A percentile compares a stretch with the other conserved stretches of the same genome.
Evolutionary conservation across 92 coral and sea anemone genomes (phyloP).

Genomic region (Phymanthus crucifer): DNA sequence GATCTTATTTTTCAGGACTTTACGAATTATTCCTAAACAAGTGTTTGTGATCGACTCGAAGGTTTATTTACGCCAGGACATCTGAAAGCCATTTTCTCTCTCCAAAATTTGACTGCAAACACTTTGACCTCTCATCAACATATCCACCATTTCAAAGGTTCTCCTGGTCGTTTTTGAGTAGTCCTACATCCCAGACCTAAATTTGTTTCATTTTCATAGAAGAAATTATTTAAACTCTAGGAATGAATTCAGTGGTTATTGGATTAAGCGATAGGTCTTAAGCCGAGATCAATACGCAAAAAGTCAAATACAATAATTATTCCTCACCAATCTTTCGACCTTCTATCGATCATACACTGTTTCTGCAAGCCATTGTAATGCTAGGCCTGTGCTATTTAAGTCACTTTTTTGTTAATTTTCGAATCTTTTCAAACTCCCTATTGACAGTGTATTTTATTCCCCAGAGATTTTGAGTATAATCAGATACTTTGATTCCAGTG

Average conservation of each 20-base stretch:
- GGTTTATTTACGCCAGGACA: slow-evolving; percentile 38
- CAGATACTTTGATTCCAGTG: background rate
- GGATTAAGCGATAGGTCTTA: slow-evolving; percentile 73
- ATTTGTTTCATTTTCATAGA: background rate
- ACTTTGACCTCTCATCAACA: slow-evolving; percentile 35
- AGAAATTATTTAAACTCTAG: slow-evolving; percentile 4
- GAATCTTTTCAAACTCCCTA: too few relatives aligned
- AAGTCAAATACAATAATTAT: slow-evolving; percentile 16
- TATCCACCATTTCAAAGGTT: slow-evolving; percentile 16
- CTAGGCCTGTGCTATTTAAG: background rate
- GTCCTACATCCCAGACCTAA: too few relatives aligned
- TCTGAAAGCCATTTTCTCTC: slow-evolving; percentile 32
- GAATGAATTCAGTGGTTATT: slow-evolving; percentile 64
- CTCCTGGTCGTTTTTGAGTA: slow-evolving; percentile 9
- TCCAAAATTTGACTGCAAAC: slow-evolving; percentile 41
- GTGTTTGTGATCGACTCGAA: slow-evolving; percentile 29
- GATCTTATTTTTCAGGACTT: slow-evolving; percentile 6
- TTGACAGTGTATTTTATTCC: background rate
- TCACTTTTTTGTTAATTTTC: background rate
- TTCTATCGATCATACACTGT: slow-evolving; percentile 40
- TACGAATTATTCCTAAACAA: slow-evolving; percentile 27
- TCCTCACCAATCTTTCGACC: slow-evolving; percentile 28
- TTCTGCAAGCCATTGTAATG: slow-evolving; percentile 7
- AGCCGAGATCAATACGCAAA: slow-evolving; percentile 45
- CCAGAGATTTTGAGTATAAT: background rate